phyloP scores from a whole-genome alignment of 2,797 vertebrate genomes.

The Centropyge bicolor region DNA sequence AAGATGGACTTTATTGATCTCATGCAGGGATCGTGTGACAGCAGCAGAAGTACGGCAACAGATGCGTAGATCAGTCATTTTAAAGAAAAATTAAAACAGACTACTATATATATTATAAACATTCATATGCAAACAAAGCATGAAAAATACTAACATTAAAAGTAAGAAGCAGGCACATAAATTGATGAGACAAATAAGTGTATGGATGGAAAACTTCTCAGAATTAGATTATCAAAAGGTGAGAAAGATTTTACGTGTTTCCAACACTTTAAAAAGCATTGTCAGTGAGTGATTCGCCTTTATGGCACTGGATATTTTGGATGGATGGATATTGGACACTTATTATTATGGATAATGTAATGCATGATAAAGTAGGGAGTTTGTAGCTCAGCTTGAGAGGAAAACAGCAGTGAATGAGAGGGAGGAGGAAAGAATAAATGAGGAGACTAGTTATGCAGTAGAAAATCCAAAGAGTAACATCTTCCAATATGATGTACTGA shows the following conservation, averaged over 20 bases:
- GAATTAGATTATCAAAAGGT: background rate
- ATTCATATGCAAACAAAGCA: too few species aligned
- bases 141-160: too few species aligned
- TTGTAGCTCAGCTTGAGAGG: slow-evolving; percentile 6
- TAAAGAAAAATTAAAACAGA: too few species aligned
- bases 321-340: too few species aligned
- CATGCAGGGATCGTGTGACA: too few species aligned
- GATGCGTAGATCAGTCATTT: too few species aligned
- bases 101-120: too few species aligned
- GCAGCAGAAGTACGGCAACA: too few species aligned
- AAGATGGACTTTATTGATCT: too few species aligned
- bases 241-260: slow-evolving; percentile 42
- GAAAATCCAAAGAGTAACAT: background rate
- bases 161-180: too few species aligned
- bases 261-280: slow-evolving; percentile 29
- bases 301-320: slow-evolving; percentile 10
- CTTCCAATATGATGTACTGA: background rate
- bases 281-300: slow-evolving; percentile 46
- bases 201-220: too few species aligned
- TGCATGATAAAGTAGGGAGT: slow-evolving; percentile 11
- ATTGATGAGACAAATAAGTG: too few species aligned
- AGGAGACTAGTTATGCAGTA: background rate
- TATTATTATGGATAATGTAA: background rate
- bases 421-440: slow-evolving; percentile 5
- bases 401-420: slow-evolving; percentile 10